Percentiles rank a stretch among this genome's conserved stretches.
phyloP scores from a whole-genome alignment of 2,888 invertebrate species.

The Lacanobia oleracea region DNA sequence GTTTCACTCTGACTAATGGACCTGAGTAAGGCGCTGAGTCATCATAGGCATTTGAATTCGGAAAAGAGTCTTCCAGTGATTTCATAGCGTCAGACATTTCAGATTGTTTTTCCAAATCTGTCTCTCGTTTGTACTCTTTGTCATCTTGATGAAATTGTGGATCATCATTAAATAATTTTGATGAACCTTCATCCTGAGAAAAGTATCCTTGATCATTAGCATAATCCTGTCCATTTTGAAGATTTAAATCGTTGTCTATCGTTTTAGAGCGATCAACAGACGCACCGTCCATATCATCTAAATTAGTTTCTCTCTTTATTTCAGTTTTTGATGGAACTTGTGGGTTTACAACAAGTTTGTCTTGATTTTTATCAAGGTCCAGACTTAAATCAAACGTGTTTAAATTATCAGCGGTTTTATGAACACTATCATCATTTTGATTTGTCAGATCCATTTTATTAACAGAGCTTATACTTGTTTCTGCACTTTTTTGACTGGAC shows the following conservation, averaged over 20 bases:
- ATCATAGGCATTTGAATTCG: constrained; percentile 76
- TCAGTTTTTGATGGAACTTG: constrained; percentile 74
- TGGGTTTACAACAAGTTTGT: constrained; percentile 62
- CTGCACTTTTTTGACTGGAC: constrained; percentile 71
- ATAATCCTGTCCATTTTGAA: constrained; percentile 66
- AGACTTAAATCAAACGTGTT: constrained; percentile 57
- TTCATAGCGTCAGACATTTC: constrained; percentile 78
- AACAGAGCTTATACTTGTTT: constrained; percentile 64
- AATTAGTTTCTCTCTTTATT: constrained; percentile 82
- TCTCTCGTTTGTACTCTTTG: constrained; percentile 77
- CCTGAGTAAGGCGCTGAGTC: constrained; percentile 73
- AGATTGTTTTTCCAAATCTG: constrained; percentile 66
- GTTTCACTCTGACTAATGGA: constrained; percentile 85
- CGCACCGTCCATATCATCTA: constrained; percentile 66
- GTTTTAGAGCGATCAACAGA: constrained; percentile 67
- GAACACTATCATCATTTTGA: constrained; percentile 56
- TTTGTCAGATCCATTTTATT: constrained; percentile 70
- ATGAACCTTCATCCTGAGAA: constrained; percentile 74
- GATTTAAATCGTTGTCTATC: constrained; percentile 66
- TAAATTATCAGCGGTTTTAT: constrained; percentile 66
- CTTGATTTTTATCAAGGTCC: constrained; percentile 69
- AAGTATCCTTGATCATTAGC: constrained; percentile 70
- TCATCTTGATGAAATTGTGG: constrained; percentile 67
- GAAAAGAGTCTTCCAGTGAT: constrained; percentile 86
- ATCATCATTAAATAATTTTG: constrained; percentile 74